Conservation (phyloP, 2,113 vertebrate species). For the Elachura formosa region DNA sequence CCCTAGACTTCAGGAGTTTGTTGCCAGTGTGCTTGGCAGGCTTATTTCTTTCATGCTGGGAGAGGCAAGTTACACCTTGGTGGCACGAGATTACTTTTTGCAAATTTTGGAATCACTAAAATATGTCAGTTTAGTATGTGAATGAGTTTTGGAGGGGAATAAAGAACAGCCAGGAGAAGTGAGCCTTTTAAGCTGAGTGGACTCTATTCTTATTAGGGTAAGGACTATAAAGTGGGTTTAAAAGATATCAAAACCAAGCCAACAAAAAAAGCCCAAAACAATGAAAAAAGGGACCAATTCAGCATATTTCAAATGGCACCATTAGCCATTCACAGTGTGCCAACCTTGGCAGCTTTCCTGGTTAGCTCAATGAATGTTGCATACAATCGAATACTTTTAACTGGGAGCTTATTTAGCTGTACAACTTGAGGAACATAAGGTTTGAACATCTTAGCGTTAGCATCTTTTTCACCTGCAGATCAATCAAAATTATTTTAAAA, state of each 20-base stretch:
- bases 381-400: background rate
- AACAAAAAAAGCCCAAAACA: too few relatives aligned
- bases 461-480: background rate
- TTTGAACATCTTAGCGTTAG: background rate
- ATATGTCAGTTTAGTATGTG: background rate
- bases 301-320: conserved; percentile 16
- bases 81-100: background rate
- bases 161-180: background rate
- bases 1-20: background rate
- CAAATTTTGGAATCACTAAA: background rate
- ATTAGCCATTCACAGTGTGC: conserved; percentile 5
- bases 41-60: background rate
- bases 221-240: background rate
- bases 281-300: background rate
- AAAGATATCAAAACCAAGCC: background rate
- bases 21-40: background rate
- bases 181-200: background rate
- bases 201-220: background rate
- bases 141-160: background rate
- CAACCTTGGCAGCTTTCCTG: conserved; percentile 23
- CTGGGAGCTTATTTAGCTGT: background rate
- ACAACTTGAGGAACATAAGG: background rate
- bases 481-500: background rate
- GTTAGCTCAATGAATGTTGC: background rate
- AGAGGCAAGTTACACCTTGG: background rate